Base-by-base conservation (phyloP, 2,888 invertebrate species). In the Timandra comae region DNA sequence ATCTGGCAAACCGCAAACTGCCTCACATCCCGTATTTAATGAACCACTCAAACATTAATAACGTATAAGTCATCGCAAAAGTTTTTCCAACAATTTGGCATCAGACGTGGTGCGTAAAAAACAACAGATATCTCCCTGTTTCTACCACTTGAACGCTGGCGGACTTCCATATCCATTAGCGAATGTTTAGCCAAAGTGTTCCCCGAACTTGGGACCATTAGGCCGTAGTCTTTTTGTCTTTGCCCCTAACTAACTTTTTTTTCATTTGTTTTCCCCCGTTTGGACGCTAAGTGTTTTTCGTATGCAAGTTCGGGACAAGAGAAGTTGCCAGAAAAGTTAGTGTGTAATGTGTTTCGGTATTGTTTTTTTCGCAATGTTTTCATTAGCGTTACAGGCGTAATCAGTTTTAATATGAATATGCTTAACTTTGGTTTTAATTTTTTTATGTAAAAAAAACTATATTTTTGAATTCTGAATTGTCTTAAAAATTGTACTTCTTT, bases 181-280 rank as follows among this genome's bases (percentile, higher is more conserved):
- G 68, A 70, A 79, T 84, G 75, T 82, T 85, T 82, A 84, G 78
- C 79, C 69, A 77, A 82, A 84, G 79, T 80, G 81, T 81, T 82
- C 76, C 78, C 74, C 68, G 58, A 84, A 82, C 77, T 82, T 77
- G 68, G 56, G 60, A 61, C 80, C 82, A 82, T 82, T 82, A 82
- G 63, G 62, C 60, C 53, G 57, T 51, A 65, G 66, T 63, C 73
- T 80, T 82, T 80, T 80, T 81, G 72, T 79, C 76, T 74, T 66
- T 75, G 67, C 65, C 64, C 54, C 66, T 59, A 63, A 67, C 71
- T 66, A 72, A 72, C 63, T 64, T 75, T 74, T 67, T 67, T 75
- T 71, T 65, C 63, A 59, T 70, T 74, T 60, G 52, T 55, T 56
- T 55, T 48, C 56, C 56, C 41, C 42, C 35, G 53, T 58, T 71